A percentile compares a stretch with the other conserved stretches of the same genome.
Conservation (phyloP, 2,113 vertebrate species). For the Zosterops hypoxanthus region DNA sequence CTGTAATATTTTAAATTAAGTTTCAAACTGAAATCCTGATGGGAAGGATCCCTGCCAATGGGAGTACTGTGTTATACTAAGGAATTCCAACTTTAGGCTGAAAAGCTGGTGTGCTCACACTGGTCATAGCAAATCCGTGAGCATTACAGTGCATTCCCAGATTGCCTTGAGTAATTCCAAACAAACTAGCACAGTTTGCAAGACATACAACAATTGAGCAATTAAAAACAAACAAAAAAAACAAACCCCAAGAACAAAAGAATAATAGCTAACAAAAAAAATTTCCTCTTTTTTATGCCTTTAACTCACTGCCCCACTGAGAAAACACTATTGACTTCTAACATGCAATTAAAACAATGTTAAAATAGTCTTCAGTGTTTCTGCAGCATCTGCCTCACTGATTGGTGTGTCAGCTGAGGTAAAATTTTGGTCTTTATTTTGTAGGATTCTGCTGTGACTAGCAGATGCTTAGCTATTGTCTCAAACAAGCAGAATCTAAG, state of each 20-base stretch:
- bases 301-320: not conserved
- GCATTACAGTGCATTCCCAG: not conserved
- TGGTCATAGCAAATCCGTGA: not conserved
- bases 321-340: constrained; percentile 1
- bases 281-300: not conserved
- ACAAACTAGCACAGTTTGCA: not conserved
- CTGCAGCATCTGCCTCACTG: constrained; percentile 35
- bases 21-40: not conserved
- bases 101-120: not conserved
- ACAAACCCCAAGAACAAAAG: not conserved
- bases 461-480: constrained; percentile 54
- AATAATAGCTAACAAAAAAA: not conserved
- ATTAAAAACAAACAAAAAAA: not conserved
- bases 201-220: not conserved
- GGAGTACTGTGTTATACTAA: not conserved
- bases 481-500: not conserved
- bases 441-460: not conserved
- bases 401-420: constrained; percentile 41
- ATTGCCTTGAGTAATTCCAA: not conserved
- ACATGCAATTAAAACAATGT: not conserved
- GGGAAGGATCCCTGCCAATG: no score
- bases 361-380: not conserved
- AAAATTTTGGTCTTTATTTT: constrained; percentile 30
- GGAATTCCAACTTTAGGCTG: not conserved
- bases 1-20: not conserved